Evolutionary conservation across 2,888 invertebrate genomes (phyloP).

Genomic region (Drosophila greeni): DNA sequence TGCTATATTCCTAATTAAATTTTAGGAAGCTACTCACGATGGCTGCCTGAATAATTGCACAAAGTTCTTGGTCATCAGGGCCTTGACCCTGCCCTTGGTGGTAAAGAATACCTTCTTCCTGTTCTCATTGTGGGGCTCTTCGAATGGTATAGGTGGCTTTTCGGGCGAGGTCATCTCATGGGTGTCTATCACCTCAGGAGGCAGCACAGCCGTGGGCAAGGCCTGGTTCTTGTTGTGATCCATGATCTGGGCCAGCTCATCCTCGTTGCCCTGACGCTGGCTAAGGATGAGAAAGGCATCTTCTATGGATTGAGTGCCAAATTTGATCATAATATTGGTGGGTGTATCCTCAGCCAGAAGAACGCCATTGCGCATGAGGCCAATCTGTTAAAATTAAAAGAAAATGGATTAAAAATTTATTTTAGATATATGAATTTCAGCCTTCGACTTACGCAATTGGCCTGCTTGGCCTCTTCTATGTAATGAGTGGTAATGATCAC

Average conservation of each 20-base stretch:
- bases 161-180: conserved; percentile 52
- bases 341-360: conserved; percentile 93
- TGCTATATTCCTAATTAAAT: too few relatives aligned
- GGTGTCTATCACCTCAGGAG: conserved; percentile 72
- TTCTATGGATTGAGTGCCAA: conserved; percentile 87
- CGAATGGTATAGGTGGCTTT: conserved; percentile 58
- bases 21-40: conserved; percentile 80
- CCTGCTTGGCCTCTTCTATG: conserved; percentile 93
- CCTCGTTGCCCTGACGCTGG: conserved; percentile 80
- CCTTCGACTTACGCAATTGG: conserved; percentile 84
- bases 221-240: conserved; percentile 52
- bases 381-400: conserved; percentile 83
- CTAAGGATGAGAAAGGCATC: conserved; percentile 92
- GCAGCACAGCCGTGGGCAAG: conserved; percentile 60
- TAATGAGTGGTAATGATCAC: conserved; percentile 97
- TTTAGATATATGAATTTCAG: fast-evolving
- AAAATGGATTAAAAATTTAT: neutral
- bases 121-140: conserved; percentile 63
- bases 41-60: conserved; percentile 86
- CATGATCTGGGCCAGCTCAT: conserved; percentile 67
- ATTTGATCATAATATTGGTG: conserved; percentile 83
- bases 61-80: conserved; percentile 85
- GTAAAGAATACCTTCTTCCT: conserved; percentile 75
- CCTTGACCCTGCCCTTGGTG: conserved; percentile 80
- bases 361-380: conserved; percentile 91